Evolutionary conservation across 2,113 vertebrate species (phyloP), one percentile per base, ranked within the genome.

Genomic region (Scomber scombrus): DNA sequence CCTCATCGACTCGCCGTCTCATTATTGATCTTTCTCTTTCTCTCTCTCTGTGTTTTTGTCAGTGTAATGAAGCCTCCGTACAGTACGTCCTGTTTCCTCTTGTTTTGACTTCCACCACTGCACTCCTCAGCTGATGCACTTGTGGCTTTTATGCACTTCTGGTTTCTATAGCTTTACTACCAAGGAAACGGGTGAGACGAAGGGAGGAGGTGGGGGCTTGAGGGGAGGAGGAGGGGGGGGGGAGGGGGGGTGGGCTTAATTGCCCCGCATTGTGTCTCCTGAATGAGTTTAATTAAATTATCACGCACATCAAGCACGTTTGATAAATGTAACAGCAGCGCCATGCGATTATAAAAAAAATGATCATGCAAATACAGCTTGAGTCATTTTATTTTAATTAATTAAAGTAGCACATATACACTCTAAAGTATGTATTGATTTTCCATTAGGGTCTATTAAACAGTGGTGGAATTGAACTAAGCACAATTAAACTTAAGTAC

Each of bases 61-160:
- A 9, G 34, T 40, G 34, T 6, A 40, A 40, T 40, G 34, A 40
- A 40, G 34, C 34, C 34, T 9, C 34, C 7, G 34, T 9, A 40
- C 34, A 40, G 34, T 40, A 40, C 58, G 26, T 67, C 65, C 65
- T 47, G 73, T 63, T 84, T 80, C 83, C 85, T 80, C 63, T 34
- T 61, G 45, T 54, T 64, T 15, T 66, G 21, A 29, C 80, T 45
- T 26, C 23, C 23, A 26, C 23, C 23, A 26, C 67, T 50, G 19
- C 16, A 14, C 55, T 77, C 46, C 81, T 85, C 91, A 86, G 79
- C 82, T 90, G 75, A 89, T 91, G 78, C 11, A 68, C 88, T 93
- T 90, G 87, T 81, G 89, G 82, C 90, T 91, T 88, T 90, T 89
- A 78, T 81, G 63, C 6, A 51, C 81, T 72, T 60, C 29, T 71